These are phyloP conservation scores for Rhodinocichla rosea DNA, from an alignment of 2,113 vertebrate genomes.

Conservation along the genomic window DNA sequence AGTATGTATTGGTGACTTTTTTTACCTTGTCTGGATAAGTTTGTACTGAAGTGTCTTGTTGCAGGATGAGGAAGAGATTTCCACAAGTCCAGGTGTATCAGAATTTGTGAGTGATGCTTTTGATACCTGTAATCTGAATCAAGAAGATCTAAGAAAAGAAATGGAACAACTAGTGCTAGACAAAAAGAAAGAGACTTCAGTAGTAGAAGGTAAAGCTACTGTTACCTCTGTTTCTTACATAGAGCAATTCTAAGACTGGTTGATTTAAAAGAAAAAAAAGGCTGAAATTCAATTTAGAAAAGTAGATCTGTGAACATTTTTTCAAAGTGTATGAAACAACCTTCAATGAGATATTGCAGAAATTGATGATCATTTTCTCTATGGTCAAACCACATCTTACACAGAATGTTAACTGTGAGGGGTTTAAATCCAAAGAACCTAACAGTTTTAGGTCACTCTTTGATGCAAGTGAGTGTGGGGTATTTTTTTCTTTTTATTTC, in stretches of 20 bases:
- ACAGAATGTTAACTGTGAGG: neutral
- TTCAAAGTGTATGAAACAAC: neutral
- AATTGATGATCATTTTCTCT: neutral
- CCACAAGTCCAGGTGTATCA: constrained; percentile 91
- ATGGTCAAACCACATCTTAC: neutral
- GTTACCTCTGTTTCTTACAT: neutral
- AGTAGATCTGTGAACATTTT: neutral
- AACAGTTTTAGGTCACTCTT: neutral
- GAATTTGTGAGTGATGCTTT: constrained; percentile 98
- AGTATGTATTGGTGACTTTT: neutral
- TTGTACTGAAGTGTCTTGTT: constrained; percentile 12
- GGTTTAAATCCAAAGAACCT: neutral
- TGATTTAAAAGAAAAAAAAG: neutral
- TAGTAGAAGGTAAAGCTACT: constrained; percentile 76
- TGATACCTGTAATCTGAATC: constrained; percentile 84
- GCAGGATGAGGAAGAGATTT: constrained; percentile 92
- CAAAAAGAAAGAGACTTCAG: constrained; percentile 78
- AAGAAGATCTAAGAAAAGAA: constrained; percentile 94
- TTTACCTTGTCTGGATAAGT: neutral
- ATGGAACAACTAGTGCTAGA: constrained; percentile 97
- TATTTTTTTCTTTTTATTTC: neutral
- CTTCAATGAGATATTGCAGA: neutral
- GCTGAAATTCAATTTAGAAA: neutral
- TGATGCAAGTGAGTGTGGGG: neutral
- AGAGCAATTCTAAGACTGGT: neutral